Evolutionary conservation across 2,797 vertebrate genomes (phyloP).

Genomic region (Limnodromus scolopaceus): DNA sequence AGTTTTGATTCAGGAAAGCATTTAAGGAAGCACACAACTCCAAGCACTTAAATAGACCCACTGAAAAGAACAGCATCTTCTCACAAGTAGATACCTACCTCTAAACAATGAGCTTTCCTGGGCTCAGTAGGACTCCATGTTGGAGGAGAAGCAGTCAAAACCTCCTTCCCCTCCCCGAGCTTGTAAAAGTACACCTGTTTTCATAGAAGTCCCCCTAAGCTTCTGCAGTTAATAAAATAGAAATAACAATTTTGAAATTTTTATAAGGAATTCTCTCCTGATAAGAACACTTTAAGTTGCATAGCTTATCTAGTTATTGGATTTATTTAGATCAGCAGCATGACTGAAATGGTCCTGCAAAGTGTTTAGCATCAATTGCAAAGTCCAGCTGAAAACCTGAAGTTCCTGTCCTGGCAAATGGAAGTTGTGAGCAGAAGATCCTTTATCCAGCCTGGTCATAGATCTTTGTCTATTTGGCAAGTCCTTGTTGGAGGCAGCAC

Average conservation of each 20-base stretch:
- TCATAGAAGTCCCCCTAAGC: background rate
- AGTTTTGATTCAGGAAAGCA: background rate
- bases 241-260: background rate
- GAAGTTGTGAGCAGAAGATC: background rate
- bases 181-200: background rate
- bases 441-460: background rate
- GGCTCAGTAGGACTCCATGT: background rate
- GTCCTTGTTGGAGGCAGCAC: background rate
- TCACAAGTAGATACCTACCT: background rate
- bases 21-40: background rate
- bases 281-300: background rate
- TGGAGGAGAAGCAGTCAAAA: background rate
- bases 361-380: background rate
- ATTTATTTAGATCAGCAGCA: background rate
- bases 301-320: background rate
- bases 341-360: background rate
- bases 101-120: background rate
- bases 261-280: background rate
- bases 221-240: background rate
- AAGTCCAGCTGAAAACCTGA: background rate
- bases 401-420: background rate
- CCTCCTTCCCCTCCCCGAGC: fast-evolving
- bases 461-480: background rate
- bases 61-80: background rate
- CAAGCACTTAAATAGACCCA: background rate